phyloP scores from a whole-genome alignment of 1,140 invertebrate species.

The Microvelia longipes region DNA sequence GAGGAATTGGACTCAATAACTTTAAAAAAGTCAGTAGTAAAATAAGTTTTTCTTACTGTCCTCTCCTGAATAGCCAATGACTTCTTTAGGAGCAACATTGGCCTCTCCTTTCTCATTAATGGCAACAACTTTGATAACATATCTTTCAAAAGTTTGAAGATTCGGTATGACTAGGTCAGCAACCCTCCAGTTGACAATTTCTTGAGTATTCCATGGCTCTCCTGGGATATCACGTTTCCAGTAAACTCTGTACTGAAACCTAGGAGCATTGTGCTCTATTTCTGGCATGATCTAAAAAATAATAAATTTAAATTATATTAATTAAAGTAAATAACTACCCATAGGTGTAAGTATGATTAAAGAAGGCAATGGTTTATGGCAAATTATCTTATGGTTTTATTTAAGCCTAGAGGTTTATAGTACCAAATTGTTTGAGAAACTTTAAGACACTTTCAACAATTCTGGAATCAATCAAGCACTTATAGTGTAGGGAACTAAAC shows the following conservation, averaged over 20 bases:
- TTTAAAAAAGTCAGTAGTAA: too few species aligned
- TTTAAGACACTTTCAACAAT: too few species aligned
- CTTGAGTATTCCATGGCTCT: conserved; percentile 50
- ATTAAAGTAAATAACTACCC: neutral
- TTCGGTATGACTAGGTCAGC: conserved; percentile 52
- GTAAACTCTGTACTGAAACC: conserved; percentile 79
- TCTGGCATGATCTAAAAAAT: conserved; percentile 68
- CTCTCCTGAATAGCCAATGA: conserved; percentile 88
- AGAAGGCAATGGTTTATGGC: too few species aligned
- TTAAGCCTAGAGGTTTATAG: too few species aligned
- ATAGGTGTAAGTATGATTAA: too few species aligned
- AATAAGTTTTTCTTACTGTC: too few species aligned
- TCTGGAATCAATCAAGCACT: too few species aligned
- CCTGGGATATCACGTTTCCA: conserved; percentile 68
- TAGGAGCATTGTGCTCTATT: conserved; percentile 89
- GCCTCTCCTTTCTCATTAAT: conserved; percentile 81
- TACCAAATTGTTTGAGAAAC: too few species aligned
- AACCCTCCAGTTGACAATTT: conserved; percentile 61
- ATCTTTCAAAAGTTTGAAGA: conserved; percentile 80
- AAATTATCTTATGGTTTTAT: too few species aligned
- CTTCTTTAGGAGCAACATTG: conserved; percentile 60
- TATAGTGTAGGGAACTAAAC: too few species aligned
- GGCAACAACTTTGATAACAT: conserved; percentile 80
- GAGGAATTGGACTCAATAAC: too few species aligned
- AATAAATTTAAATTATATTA: conserved; percentile 2